phyloP scores from a whole-genome alignment of 2,113 vertebrate species.

The Anser brachyrhynchus region DNA sequence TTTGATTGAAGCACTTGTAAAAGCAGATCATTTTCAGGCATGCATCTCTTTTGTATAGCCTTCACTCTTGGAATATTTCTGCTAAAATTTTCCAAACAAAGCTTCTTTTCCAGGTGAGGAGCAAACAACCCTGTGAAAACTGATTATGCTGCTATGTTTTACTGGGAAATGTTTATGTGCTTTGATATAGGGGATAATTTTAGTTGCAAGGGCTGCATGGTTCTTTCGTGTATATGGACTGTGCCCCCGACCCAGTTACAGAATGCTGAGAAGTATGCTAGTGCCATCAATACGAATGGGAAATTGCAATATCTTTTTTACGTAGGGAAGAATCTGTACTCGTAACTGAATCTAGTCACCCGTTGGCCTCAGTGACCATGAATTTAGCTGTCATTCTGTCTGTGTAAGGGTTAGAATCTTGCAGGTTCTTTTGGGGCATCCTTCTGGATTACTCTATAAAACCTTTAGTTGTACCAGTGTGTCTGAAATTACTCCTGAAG shows the following conservation, averaged over 20 bases:
- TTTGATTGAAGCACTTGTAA: background rate
- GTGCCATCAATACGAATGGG: background rate
- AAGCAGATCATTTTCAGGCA: background rate
- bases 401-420: background rate
- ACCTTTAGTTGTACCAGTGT: background rate
- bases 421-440: background rate
- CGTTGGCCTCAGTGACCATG: background rate
- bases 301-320: background rate
- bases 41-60: background rate
- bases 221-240: background rate
- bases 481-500: background rate
- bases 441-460: background rate
- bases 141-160: background rate
- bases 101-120: background rate
- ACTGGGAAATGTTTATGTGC: background rate
- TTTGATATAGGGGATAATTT: background rate
- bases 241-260: rapidly evolving
- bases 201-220: background rate
- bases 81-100: background rate
- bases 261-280: background rate
- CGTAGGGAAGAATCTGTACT: background rate
- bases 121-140: background rate
- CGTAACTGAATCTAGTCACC: background rate
- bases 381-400: background rate
- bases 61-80: background rate